phyloP scores from a whole-genome alignment of 2,888 invertebrate genomes.

The Cryptocephalus primarius region DNA sequence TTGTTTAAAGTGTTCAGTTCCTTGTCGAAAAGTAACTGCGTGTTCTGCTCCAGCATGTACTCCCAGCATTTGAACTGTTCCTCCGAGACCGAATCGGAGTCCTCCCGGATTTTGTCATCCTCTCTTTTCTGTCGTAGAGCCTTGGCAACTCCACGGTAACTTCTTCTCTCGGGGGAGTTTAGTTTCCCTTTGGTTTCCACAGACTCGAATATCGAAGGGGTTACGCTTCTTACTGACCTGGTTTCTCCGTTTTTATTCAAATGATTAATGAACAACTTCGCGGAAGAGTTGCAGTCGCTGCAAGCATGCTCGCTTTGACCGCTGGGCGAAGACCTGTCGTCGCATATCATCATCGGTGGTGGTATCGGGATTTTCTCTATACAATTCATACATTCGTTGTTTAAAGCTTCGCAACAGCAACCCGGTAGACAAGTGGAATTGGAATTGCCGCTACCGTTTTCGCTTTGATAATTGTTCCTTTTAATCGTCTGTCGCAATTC shows the following conservation, averaged over 20 bases:
- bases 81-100: conserved; percentile 56
- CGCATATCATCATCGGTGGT: conserved; percentile 34
- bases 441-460: conserved; percentile 39
- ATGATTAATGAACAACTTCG: conserved; percentile 35
- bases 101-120: conserved; percentile 44
- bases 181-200: conserved; percentile 37
- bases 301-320: conserved; percentile 72
- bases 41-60: conserved; percentile 85
- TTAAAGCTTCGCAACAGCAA: conserved; percentile 50
- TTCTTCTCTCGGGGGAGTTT: conserved; percentile 39
- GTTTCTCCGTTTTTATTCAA: conserved; percentile 31
- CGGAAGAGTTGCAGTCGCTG: conserved; percentile 37
- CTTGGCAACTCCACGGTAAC: conserved; percentile 49
- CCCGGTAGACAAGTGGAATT: conserved; percentile 43
- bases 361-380: conserved; percentile 33
- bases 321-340: conserved; percentile 74
- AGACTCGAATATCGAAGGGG: conserved; percentile 32
- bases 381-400: conserved; percentile 45
- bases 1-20: conserved; percentile 65
- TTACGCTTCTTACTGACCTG: conserved; percentile 27
- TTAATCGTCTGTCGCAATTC: conserved; percentile 66
- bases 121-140: conserved; percentile 54
- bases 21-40: conserved; percentile 77
- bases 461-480: conserved; percentile 42
- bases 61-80: conserved; percentile 91